These are phyloP conservation scores for Oryzias dopingdopingensis DNA, from an alignment of 2,797 vertebrate genomes.

Conservation along the genomic window DNA sequence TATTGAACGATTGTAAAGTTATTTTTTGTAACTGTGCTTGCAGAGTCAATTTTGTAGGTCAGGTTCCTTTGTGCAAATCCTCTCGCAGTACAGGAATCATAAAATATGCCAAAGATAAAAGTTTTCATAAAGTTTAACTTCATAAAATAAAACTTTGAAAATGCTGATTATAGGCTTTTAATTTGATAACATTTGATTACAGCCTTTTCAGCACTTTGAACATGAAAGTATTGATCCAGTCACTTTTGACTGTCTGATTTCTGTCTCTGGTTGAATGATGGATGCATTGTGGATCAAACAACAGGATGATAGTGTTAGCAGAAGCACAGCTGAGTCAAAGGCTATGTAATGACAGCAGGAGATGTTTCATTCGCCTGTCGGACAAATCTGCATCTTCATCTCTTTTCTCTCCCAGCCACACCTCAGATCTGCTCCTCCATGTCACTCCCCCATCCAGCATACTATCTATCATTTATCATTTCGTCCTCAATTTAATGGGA, in stretches of 20 bases:
- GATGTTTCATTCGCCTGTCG: constrained; percentile 29
- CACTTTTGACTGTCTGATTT: neutral
- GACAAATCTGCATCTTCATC: constrained; percentile 24
- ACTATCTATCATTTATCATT: constrained; percentile 46
- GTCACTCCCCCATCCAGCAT: constrained; percentile 25
- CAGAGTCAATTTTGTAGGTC: too few species aligned
- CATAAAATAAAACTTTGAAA: too few species aligned
- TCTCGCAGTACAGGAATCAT: too few species aligned
- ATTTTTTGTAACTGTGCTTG: too few species aligned
- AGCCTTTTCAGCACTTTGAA: too few species aligned
- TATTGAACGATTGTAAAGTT: too few species aligned
- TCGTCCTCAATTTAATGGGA: constrained; percentile 21
- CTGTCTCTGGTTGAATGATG: too few species aligned
- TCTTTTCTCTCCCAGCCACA: constrained; percentile 25
- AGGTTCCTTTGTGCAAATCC: too few species aligned
- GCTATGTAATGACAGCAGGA: constrained; percentile 7
- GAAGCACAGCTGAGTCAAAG: constrained; percentile 1
- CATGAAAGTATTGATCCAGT: neutral
- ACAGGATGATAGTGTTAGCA: neutral
- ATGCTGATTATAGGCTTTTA: too few species aligned
- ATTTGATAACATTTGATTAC: too few species aligned
- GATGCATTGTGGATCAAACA: neutral
- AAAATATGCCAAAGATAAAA: too few species aligned
- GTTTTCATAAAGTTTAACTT: too few species aligned
- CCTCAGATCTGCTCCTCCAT: constrained; percentile 32